phyloP scores from a whole-genome alignment of 2,113 vertebrate species.

The Puffinus mauretanicus region DNA sequence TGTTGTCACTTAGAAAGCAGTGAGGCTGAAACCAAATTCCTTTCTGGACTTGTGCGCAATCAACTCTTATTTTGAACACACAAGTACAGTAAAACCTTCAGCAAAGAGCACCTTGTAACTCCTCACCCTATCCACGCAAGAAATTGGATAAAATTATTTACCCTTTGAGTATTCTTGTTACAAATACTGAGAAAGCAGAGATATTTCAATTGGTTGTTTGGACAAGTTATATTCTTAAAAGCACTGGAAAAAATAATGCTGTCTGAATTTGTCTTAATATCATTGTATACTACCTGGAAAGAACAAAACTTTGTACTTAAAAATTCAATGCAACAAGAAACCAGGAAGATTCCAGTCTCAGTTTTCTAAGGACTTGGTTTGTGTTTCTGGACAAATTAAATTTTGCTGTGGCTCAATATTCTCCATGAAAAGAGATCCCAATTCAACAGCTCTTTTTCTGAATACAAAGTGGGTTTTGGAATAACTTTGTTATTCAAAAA shows the following conservation, averaged over 20 bases:
- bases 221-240: neutral
- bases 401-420: neutral
- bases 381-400: neutral
- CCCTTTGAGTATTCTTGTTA: neutral
- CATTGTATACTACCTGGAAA: neutral
- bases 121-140: neutral
- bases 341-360: neutral
- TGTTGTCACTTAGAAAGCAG: neutral
- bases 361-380: neutral
- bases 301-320: neutral
- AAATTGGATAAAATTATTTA: neutral
- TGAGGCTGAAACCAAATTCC: neutral
- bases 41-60: neutral
- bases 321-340: neutral
- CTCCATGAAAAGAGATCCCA: neutral
- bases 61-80: neutral
- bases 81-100: neutral
- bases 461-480: neutral
- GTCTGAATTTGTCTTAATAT: neutral
- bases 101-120: neutral
- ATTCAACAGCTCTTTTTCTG: neutral
- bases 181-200: neutral
- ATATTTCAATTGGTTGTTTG: neutral
- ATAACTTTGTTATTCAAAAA: neutral
- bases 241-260: neutral